Evolutionary conservation across 1,140 invertebrate species (phyloP), one percentile per base, ranked within the genome.

Genomic region (Littorina saxatilis): DNA sequence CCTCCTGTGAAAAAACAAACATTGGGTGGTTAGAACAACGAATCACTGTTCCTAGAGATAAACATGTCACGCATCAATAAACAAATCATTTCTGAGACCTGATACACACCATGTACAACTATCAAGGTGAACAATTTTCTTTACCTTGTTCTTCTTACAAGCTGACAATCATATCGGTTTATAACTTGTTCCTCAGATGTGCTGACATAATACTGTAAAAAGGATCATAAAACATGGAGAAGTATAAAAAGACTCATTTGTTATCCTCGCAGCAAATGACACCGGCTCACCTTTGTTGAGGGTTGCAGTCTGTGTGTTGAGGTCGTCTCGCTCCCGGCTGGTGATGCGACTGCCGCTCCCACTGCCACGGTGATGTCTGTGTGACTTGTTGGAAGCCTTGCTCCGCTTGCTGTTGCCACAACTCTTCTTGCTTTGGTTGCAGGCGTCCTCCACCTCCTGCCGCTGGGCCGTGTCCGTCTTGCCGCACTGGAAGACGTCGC

Each of bases 401-500:
- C 23, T 35, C 5, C 55, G 35, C 52, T 39, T 80, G 74, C 39
- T 63, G 9, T 43, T 47, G 70, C 35, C 35, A 32, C 68, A 72
- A 9, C 37, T 43, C 39, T 40, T 72, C 9, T 20, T 72, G 68
- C 68, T 72, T 3, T 47, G n/a, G 50, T 47, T 23, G 27, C 70
- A 52, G 32, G 58, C 32, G 15, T 77, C 61, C 74, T 74, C 73
- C 15, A 77, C 80, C 23, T 70, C 43, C 58, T 77, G 40, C 13
- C 73, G 74, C 32, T 77, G 74, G 35, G 29, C 39, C 4, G 50
- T 80, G 79, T 80, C 79, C 15, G 63, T 79, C 63, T 80, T 78
- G 39, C 37, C 32, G 80, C 87, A 87, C 27, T 80, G 74, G 32
- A 86, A 81, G 40, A 82, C 76, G 63, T 88, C 85, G 15, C 82